phyloP scores from a whole-genome alignment of 2,888 invertebrate species.

The Phaedon cochleariae region DNA sequence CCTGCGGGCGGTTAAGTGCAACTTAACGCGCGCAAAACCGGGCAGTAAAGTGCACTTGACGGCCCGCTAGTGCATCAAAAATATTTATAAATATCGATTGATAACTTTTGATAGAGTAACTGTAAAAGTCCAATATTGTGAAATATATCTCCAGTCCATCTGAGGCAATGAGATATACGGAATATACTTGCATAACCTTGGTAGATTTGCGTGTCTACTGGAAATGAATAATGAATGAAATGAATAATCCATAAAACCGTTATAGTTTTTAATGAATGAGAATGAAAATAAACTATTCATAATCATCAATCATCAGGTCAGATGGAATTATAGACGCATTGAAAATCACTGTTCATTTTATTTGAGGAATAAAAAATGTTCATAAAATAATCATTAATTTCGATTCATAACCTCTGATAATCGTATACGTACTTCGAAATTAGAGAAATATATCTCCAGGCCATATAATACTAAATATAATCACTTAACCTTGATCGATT shows the following conservation, averaged over 20 bases:
- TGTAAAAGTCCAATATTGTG: conserved; percentile 13
- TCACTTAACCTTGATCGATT: conserved; percentile 32
- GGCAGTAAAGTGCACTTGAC: too few species aligned
- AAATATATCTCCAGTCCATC: conserved; percentile 23
- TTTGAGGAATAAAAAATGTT: not conserved
- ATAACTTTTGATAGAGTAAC: conserved; percentile 2
- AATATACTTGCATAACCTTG: conserved; percentile 36
- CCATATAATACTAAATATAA: conserved; percentile 31
- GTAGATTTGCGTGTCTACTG: conserved; percentile 20
- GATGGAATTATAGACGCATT: not conserved
- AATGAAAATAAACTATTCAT: conserved; percentile 1
- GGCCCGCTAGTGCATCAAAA: too few species aligned
- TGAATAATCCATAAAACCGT: conserved; percentile 22
- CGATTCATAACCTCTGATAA: conserved; percentile 3
- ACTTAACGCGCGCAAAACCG: too few species aligned
- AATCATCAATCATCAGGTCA: not conserved
- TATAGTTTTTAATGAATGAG: conserved; percentile 16
- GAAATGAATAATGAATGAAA: conserved; percentile 33
- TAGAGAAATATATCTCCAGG: conserved; percentile 23
- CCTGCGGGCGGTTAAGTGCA: too few species aligned
- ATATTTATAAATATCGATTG: too few species aligned
- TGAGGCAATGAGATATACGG: too few species aligned
- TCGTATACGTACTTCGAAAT: conserved; percentile 11
- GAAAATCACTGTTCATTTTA: not conserved
- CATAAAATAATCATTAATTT: too few species aligned